Base-by-base conservation (phyloP, 2,113 vertebrate genomes). In the Ameiurus melas region DNA sequence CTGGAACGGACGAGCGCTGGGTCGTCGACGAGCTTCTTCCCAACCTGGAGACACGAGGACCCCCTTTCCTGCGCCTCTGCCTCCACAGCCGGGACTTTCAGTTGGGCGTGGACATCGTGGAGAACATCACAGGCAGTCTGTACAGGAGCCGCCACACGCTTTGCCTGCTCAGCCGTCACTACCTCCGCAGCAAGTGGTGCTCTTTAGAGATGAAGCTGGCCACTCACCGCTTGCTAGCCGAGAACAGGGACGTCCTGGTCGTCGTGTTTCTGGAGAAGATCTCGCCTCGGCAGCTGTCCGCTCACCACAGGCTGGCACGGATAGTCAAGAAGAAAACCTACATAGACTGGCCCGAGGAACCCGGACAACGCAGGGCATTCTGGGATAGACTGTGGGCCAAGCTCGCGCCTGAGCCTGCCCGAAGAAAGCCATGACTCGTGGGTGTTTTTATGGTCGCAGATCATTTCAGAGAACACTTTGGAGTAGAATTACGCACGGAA, bases 171-270 rank as follows among this genome's bases (percentile, higher is more conserved):
- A 79, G 47, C 47, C 47, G 27, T 17, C 77, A 79, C 5, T 51
- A 79, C 47, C 27, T 79, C 1, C 77, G 25, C 43, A 79, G 77
- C 77, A 79, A n/a, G 13, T 79, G 77, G 77, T 53, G 25, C 47
- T 79, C 47, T 79, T 79, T 79, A 7, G 77, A 79, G 77, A 79
- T 79, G 77, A 79, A 53, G 43, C 43, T 51, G 73, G 77, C 77
- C 77, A 51, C 77, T n/a, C 13, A 79, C 47, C 6, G 27, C 47
- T 17, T 79, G 47, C 47, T 79, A 1, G 77, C n/a, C 25, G 77
- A 51, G 27, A 27, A 55, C 25, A n/a, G 77, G 47, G 77, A 55
- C 10, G 27, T 79, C n/a, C 77, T 30, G 47, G 30, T 79, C 5
- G 27, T 79, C 12, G 47, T 79, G 77, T 79, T 53, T 16, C 47